Conservation (phyloP, 2,797 vertebrate genomes). For the Pygocentrus nattereri region DNA sequence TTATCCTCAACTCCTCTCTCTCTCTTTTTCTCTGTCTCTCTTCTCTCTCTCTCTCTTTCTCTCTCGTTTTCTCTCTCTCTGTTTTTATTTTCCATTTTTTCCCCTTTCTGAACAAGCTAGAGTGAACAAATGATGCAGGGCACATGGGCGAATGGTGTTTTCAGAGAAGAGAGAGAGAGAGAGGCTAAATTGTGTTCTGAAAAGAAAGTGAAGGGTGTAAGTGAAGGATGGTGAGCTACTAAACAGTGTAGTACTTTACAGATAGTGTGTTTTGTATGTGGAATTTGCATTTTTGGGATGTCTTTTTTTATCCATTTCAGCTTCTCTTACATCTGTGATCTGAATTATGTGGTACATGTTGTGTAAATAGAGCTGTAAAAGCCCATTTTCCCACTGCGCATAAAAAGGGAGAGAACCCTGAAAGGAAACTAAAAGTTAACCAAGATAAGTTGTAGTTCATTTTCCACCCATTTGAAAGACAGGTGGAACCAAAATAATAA, state of each 20-base stretch:
- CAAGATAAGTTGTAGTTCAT: too few relatives aligned
- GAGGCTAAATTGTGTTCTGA: not conserved
- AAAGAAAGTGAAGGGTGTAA: not conserved
- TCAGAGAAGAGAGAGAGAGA: not conserved
- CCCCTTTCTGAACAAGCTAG: not conserved
- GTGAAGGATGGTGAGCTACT: not conserved
- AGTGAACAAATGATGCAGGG: conserved; percentile 34
- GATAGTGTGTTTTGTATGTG: too few relatives aligned
- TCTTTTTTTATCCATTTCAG: too few relatives aligned
- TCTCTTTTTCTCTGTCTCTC: conserved; percentile 19
- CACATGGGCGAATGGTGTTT: conserved; percentile 14
- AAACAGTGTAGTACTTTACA: not conserved
- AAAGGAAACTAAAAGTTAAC: too few relatives aligned
- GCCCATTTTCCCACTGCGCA: too few relatives aligned
- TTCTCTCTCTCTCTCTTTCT: not conserved
- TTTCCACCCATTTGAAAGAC: too few relatives aligned
- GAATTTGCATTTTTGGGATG: too few relatives aligned
- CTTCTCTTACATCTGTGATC: too few relatives aligned
- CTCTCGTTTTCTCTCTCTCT: not conserved
- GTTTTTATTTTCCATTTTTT: conserved; percentile 10
- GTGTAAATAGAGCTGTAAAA: too few relatives aligned
- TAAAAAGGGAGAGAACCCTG: too few relatives aligned
- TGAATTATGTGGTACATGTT: too few relatives aligned
- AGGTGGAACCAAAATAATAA: too few relatives aligned
- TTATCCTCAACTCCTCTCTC: conserved; percentile 66